A percentile compares a stretch with the other conserved stretches of the same genome.
Conservation (phyloP, 2,888 invertebrate species). For the Rosalia funebris region DNA sequence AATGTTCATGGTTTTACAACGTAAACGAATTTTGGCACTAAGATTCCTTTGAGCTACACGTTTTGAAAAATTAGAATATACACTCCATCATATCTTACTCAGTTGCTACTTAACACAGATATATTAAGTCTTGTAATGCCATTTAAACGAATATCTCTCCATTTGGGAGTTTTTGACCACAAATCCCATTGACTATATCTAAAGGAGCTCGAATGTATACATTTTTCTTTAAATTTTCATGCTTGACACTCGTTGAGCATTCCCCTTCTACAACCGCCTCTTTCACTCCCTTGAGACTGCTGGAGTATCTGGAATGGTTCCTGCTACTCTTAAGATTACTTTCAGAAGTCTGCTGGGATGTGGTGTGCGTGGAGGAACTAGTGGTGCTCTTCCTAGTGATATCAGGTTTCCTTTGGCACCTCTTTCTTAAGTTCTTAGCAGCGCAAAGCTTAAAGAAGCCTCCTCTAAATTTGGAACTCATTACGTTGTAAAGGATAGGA, state of each 20-base stretch:
- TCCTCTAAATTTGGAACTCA: constrained; percentile 90
- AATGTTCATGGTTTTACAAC: no score
- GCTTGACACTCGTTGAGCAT: constrained; percentile 28
- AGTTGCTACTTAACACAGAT: constrained; percentile 10
- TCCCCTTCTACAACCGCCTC: constrained; percentile 48
- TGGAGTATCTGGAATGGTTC: constrained; percentile 56
- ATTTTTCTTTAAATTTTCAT: constrained; percentile 45
- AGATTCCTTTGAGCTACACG: no score
- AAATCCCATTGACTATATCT: constrained; percentile 48
- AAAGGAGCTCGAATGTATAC: constrained; percentile 56
- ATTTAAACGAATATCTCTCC: constrained; percentile 57
- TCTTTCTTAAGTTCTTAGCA: constrained; percentile 53
- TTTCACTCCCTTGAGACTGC: constrained; percentile 55
- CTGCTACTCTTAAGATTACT: constrained; percentile 72
- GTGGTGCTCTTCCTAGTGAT: constrained; percentile 73
- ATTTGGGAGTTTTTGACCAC: constrained; percentile 51
- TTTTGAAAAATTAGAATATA: background rate
- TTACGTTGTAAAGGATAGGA: constrained; percentile 90
- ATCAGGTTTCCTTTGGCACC: constrained; percentile 61
- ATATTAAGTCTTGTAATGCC: constrained; percentile 5
- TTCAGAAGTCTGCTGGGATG: constrained; percentile 71
- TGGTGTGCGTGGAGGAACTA: constrained; percentile 69
- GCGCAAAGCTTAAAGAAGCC: constrained; percentile 79
- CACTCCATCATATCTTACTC: background rate
- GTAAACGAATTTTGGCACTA: no score